phyloP scores from a whole-genome alignment of 2,888 invertebrate genomes.

The Ormia ochracea region DNA sequence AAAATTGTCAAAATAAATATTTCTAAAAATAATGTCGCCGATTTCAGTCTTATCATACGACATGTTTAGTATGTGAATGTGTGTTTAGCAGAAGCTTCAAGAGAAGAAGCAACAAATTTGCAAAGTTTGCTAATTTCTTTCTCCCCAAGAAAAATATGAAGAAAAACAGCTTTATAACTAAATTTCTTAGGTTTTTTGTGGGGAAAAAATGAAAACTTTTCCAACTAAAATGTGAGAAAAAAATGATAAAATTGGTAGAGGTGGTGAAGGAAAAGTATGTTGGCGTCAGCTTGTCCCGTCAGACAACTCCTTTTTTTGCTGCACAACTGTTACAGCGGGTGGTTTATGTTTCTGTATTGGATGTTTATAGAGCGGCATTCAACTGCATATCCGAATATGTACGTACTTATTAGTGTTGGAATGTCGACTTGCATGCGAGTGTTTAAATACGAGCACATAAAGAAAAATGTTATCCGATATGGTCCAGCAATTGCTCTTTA shows the following conservation, averaged over 20 bases:
- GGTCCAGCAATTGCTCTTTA: constrained; percentile 22
- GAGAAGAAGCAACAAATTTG: constrained; percentile 48
- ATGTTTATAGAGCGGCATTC: background rate
- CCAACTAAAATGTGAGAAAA: constrained; percentile 8
- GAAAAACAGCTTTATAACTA: constrained; percentile 32
- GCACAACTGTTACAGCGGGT: constrained; percentile 30
- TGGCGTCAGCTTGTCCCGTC: constrained; percentile 60
- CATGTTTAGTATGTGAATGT: background rate
- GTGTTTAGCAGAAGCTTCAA: constrained; percentile 13
- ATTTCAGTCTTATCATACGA: constrained; percentile 24
- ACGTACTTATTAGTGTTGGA: background rate
- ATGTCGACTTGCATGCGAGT: background rate
- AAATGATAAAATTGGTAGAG: background rate
- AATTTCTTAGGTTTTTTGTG: background rate
- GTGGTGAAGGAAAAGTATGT: background rate
- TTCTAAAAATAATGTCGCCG: constrained; percentile 6
- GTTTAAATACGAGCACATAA: background rate
- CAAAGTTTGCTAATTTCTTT: constrained; percentile 53
- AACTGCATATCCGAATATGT: constrained; percentile 10
- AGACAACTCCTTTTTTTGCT: constrained; percentile 22
- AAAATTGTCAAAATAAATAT: constrained; percentile 39
- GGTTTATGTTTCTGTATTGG: constrained; percentile 26
- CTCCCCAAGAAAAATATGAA: background rate
- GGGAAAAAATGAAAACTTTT: constrained; percentile 45
- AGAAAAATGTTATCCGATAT: background rate